Conservation (phyloP, 2,113 vertebrate species). For the Festucalex cinctus region DNA sequence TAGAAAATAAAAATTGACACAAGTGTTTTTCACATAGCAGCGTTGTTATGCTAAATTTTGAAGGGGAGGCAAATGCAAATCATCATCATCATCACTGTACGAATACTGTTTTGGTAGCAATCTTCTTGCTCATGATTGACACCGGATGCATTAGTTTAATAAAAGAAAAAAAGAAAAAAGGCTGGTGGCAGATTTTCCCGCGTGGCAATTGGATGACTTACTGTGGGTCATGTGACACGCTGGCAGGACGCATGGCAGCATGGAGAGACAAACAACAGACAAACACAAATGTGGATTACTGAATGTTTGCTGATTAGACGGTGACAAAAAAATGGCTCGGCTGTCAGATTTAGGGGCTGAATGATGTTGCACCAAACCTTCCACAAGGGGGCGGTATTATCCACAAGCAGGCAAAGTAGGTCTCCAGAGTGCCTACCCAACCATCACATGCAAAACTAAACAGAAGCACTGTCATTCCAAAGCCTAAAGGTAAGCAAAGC, state of each 20-base stretch:
- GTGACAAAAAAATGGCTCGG: background rate
- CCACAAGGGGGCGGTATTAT: slow-evolving; percentile 59
- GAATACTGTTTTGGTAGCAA: background rate
- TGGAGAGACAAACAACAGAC: slow-evolving; percentile 54
- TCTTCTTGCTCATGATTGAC: background rate
- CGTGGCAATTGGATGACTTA: slow-evolving; percentile 75
- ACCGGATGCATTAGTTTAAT: background rate
- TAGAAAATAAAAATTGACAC: no score
- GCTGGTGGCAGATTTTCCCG: slow-evolving; percentile 8
- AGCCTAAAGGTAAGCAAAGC: no score
- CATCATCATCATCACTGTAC: background rate
- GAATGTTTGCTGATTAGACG: background rate
- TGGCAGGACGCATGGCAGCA: slow-evolving; percentile 81
- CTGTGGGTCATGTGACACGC: slow-evolving; percentile 92
- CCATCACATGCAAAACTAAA: background rate
- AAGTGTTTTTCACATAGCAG: no score
- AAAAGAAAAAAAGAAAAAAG: no score
- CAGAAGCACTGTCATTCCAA: no score
- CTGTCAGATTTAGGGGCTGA: slow-evolving; percentile 9
- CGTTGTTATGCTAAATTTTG: background rate
- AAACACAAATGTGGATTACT: slow-evolving; percentile 22
- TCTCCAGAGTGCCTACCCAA: background rate
- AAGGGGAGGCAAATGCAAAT: background rate
- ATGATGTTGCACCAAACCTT: slow-evolving; percentile 1
- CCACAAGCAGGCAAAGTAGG: slow-evolving; percentile 20